These are phyloP conservation scores for Phenganax stokvisi DNA, from an alignment of 92 coral and sea anemone genomes.

Conservation along the genomic window DNA sequence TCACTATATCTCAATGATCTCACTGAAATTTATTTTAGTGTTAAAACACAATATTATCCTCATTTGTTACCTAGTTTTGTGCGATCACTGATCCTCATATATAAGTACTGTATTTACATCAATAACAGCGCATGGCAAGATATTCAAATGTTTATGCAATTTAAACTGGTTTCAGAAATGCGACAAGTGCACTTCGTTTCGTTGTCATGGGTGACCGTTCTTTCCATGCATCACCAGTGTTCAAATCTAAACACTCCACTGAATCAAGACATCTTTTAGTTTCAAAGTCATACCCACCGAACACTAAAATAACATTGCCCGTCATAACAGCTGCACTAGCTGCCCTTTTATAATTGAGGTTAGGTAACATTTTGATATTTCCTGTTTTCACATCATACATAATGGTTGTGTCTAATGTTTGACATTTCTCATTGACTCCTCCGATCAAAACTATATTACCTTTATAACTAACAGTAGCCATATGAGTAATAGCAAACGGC, in stretches of 20 bases:
- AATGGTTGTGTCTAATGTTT: constrained; percentile 5
- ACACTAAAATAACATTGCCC: too few relatives aligned
- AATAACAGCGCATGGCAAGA: too few relatives aligned
- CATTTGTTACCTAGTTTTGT: too few relatives aligned
- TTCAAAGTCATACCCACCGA: too few relatives aligned
- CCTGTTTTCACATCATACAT: constrained; percentile 41
- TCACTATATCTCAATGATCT: too few relatives aligned
- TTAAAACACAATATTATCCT: too few relatives aligned
- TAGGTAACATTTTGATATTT: constrained; percentile 59
- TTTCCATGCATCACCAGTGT: not conserved
- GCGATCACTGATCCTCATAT: too few relatives aligned
- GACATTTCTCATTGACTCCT: constrained; percentile 7
- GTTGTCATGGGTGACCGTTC: constrained; percentile 13
- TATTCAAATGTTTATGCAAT: too few relatives aligned
- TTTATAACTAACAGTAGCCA: constrained; percentile 21
- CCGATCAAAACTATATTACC: constrained; percentile 23
- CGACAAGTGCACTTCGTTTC: not conserved
- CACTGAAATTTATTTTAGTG: too few relatives aligned
- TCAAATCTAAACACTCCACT: too few relatives aligned
- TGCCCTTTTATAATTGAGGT: constrained; percentile 69
- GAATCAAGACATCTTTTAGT: too few relatives aligned
- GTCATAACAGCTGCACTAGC: not conserved
- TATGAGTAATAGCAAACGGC: not conserved
- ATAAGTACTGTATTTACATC: too few relatives aligned
- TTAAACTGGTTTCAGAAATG: not conserved